Evolutionary conservation across 2,113 vertebrate species (phyloP).

Genomic region (Trochalopteron elliotii): DNA sequence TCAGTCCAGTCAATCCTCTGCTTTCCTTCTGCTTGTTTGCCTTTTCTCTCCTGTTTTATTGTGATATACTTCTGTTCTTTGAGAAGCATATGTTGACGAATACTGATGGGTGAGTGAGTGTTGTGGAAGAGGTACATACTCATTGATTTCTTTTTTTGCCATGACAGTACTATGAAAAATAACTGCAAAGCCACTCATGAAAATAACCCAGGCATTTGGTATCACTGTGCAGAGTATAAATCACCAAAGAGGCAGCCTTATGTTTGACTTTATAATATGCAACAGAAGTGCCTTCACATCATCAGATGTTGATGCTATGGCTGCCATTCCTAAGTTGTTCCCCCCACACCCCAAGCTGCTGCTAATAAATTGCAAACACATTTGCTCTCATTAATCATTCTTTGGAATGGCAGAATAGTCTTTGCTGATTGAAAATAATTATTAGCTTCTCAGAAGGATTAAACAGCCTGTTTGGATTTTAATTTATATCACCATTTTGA

Average conservation of each 20-base stretch:
- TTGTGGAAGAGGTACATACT: not conserved
- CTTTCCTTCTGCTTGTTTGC: slow-evolving; percentile 13
- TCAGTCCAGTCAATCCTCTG: not conserved
- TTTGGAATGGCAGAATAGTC: slow-evolving; percentile 71
- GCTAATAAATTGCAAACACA: slow-evolving; percentile 63
- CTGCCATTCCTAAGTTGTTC: slow-evolving; percentile 23
- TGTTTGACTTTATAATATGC: slow-evolving; percentile 49
- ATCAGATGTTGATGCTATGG: slow-evolving; percentile 47
- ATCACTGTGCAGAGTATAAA: slow-evolving; percentile 39
- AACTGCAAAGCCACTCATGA: slow-evolving; percentile 37
- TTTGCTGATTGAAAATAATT: slow-evolving; percentile 79
- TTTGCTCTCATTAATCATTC: slow-evolving; percentile 74
- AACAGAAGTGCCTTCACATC: slow-evolving; percentile 47
- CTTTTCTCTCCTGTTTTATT: slow-evolving; percentile 18
- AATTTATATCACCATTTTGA: slow-evolving; percentile 75
- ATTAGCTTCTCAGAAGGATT: slow-evolving; percentile 74
- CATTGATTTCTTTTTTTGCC: not conserved
- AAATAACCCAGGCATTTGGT: not conserved
- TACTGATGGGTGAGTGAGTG: not conserved
- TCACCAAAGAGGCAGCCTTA: slow-evolving; percentile 39
- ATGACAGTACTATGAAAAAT: slow-evolving; percentile 7
- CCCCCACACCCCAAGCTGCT: not conserved
- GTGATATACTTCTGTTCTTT: slow-evolving; percentile 28
- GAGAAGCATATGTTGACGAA: not conserved
- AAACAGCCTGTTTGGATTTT: slow-evolving; percentile 74